Evolutionary conservation across 2,113 vertebrate genomes (phyloP).

Genomic region (Solea senegalensis): DNA sequence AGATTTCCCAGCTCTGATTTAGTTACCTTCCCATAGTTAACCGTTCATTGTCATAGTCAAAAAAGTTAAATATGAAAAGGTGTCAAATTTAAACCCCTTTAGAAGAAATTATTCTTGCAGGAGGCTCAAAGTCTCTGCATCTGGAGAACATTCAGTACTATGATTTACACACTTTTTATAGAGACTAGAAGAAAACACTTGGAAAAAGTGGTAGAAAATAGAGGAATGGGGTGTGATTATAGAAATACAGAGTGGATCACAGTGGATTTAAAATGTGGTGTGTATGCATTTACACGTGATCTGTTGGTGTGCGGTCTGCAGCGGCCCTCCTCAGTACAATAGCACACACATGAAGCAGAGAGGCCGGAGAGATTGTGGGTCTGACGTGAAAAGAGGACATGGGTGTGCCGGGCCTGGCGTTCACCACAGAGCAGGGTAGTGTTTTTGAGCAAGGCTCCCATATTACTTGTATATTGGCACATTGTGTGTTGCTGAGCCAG

Average conservation of each 20-base stretch:
- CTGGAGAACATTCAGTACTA: too few relatives aligned
- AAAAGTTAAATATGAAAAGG: too few relatives aligned
- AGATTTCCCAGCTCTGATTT: background rate
- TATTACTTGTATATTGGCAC: slow-evolving; percentile 60
- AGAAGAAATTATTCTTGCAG: background rate
- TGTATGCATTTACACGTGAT: slow-evolving; percentile 22
- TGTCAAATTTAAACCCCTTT: background rate
- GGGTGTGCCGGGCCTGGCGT: slow-evolving; percentile 66
- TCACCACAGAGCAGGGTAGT: slow-evolving; percentile 69
- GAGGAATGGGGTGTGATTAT: background rate
- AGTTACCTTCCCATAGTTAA: background rate
- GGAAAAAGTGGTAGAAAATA: background rate
- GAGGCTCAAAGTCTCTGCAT: background rate
- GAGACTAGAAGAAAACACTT: background rate
- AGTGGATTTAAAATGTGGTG: slow-evolving; percentile 34
- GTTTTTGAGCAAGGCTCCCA: slow-evolving; percentile 65
- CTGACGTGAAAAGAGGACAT: slow-evolving; percentile 44
- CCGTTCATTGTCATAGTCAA: too few relatives aligned
- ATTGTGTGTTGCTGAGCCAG: slow-evolving; percentile 45
- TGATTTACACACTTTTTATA: background rate
- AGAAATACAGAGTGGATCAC: slow-evolving; percentile 18
- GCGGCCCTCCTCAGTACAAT: slow-evolving; percentile 18
- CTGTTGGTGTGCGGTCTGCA: slow-evolving; percentile 24
- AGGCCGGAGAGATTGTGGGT: slow-evolving; percentile 30
- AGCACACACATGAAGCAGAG: slow-evolving; percentile 17